Evolutionary conservation across 2,888 invertebrate genomes (phyloP).

Genomic region (Trimorus sp.): DNA sequence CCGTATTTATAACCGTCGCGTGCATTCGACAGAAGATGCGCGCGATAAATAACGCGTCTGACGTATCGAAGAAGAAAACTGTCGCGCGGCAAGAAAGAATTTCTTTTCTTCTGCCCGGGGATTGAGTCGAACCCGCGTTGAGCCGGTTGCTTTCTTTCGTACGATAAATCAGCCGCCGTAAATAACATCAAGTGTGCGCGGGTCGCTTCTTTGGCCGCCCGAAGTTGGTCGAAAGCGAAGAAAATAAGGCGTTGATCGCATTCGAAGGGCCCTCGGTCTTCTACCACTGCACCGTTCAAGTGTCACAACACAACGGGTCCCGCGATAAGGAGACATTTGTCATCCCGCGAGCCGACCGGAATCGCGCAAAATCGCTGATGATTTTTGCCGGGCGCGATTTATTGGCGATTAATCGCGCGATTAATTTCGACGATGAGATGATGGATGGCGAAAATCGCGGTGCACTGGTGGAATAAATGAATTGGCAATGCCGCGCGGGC

Average conservation of each 20-base stretch:
- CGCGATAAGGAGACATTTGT: constrained; percentile 58
- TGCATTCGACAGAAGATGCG: constrained; percentile 52
- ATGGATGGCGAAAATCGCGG: too few relatives aligned
- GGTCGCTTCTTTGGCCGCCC: constrained; percentile 71
- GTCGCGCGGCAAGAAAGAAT: constrained; percentile 60
- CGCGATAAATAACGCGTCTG: constrained; percentile 49
- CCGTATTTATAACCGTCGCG: constrained; percentile 46
- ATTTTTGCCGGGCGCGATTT: background rate
- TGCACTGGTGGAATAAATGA: too few relatives aligned
- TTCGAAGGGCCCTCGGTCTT: constrained; percentile 75
- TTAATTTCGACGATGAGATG: too few relatives aligned
- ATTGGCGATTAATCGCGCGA: background rate
- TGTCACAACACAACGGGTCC: constrained; percentile 62
- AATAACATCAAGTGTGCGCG: constrained; percentile 78
- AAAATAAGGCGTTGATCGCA: constrained; percentile 78
- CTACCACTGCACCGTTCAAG: constrained; percentile 72
- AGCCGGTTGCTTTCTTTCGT: constrained; percentile 77
- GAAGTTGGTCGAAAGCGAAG: constrained; percentile 72
- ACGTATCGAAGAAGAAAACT: constrained; percentile 55
- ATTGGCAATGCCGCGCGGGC: background rate
- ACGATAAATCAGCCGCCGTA: constrained; percentile 80
- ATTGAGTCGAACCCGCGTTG: constrained; percentile 73
- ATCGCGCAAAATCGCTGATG: constrained; percentile 26
- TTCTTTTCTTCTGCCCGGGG: constrained; percentile 74
- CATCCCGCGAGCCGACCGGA: constrained; percentile 42